Conservation (phyloP, 2,797 vertebrate genomes). For the Argentina silus region DNA sequence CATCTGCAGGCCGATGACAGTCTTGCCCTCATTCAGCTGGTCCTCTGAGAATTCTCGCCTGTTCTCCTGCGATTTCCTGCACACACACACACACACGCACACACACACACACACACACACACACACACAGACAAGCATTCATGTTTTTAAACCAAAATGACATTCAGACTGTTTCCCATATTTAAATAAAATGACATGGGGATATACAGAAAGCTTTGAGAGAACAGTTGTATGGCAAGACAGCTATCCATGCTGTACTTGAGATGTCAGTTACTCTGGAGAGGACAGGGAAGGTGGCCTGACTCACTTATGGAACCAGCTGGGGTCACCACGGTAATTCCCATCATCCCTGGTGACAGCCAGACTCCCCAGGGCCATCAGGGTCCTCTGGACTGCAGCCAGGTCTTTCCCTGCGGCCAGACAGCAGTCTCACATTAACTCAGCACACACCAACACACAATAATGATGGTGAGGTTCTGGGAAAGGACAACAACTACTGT, state of each 20-base stretch:
- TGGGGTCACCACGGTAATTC: conserved; percentile 88
- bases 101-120: conserved; percentile 40
- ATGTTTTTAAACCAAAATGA: too few relatives aligned
- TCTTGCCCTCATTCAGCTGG: conserved; percentile 90
- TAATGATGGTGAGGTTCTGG: too few relatives aligned
- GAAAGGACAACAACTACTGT: not conserved
- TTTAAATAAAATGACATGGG: conserved; percentile 1
- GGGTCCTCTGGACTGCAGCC: conserved; percentile 92
- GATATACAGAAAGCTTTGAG: conserved; percentile 5
- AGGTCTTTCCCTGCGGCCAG: conserved; percentile 84
- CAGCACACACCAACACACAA: conserved; percentile 2
- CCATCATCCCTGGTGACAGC: conserved; percentile 92
- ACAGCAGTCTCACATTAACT: conserved; percentile 41
- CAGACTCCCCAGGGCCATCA: conserved; percentile 91
- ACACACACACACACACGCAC: conserved; percentile 44
- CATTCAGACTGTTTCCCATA: not conserved
- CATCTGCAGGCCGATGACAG: conserved; percentile 95
- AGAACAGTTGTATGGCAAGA: conserved; percentile 4
- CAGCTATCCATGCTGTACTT: not conserved
- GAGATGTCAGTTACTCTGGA: not conserved
- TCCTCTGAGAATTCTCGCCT: conserved; percentile 91
- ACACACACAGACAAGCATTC: conserved; percentile 20
- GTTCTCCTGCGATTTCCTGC: conserved; percentile 94
- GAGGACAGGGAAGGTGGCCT: not conserved
- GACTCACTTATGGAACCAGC: conserved; percentile 95